phyloP scores from a whole-genome alignment of 2,888 invertebrate genomes.

The Drosophila helvetica region DNA sequence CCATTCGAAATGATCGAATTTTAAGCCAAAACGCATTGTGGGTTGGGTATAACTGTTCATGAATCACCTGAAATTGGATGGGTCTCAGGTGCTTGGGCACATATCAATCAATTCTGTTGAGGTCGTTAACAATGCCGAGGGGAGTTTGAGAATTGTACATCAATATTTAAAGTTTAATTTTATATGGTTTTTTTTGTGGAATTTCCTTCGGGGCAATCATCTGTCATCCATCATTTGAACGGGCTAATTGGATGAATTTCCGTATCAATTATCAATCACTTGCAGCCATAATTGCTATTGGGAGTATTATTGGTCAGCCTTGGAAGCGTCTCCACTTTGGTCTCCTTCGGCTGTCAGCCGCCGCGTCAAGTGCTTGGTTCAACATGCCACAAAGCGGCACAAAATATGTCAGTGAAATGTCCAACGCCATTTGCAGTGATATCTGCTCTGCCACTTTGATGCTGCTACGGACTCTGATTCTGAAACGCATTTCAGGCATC shows the following conservation, averaged over 20 bases:
- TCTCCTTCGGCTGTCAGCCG: neutral
- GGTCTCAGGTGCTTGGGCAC: neutral
- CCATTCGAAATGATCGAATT: neutral
- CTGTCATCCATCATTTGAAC: neutral
- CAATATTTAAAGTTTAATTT: constrained; percentile 1
- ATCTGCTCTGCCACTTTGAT: constrained; percentile 23
- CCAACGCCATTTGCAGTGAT: constrained; percentile 53
- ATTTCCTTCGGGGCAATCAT: neutral
- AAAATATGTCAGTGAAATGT: constrained; percentile 49
- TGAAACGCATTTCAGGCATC: constrained; percentile 42
- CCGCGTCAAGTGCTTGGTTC: constrained; percentile 36
- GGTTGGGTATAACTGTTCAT: neutral
- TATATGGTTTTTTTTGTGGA: too few relatives aligned
- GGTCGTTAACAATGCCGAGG: constrained; percentile 12
- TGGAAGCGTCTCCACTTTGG: neutral
- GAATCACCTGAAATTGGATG: neutral
- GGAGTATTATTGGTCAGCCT: constrained; percentile 17
- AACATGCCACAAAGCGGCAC: constrained; percentile 45
- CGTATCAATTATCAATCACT: constrained; percentile 45
- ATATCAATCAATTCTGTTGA: constrained; percentile 5
- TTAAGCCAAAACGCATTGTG: neutral
- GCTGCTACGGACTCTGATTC: neutral
- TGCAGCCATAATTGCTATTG: constrained; percentile 27
- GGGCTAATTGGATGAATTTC: constrained; percentile 29
- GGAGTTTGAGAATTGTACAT: neutral